phyloP scores from a whole-genome alignment of 2,888 invertebrate genomes.

The Autographa gamma region DNA sequence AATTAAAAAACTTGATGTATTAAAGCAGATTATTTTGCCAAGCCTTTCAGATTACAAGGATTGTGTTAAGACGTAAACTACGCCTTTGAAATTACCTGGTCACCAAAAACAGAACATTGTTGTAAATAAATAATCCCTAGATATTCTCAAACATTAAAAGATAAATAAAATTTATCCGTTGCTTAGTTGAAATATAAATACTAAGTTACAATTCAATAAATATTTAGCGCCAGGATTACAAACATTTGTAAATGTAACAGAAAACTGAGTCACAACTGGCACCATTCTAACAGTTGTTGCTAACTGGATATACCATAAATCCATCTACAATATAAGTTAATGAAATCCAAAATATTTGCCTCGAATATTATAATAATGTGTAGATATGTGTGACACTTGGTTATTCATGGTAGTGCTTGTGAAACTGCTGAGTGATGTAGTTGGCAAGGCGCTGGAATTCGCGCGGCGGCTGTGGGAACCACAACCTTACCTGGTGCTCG shows the following conservation, averaged over 20 bases:
- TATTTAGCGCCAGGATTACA: conserved; percentile 15
- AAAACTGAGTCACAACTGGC: neutral
- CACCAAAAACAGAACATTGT: too few species aligned
- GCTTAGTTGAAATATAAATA: too few species aligned
- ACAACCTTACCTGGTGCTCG: conserved; percentile 32
- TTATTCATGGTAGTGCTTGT: conserved; percentile 25
- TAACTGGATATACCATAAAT: neutral
- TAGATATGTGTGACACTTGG: neutral
- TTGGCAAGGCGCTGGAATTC: conserved; percentile 50
- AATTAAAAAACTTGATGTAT: too few species aligned
- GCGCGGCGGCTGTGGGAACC: conserved; percentile 26
- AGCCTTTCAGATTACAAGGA: too few species aligned
- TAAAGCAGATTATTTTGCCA: too few species aligned
- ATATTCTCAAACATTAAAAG: too few species aligned
- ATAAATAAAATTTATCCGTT: too few species aligned
- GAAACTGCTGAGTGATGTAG: conserved; percentile 48
- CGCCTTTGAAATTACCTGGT: too few species aligned
- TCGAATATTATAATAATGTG: neutral
- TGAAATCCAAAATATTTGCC: neutral
- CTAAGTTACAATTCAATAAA: too few species aligned
- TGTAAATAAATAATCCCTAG: too few species aligned
- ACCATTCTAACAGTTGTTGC: neutral
- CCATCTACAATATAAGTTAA: neutral
- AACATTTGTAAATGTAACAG: neutral
- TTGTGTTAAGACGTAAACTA: too few species aligned